These are phyloP conservation scores for Cryptosula pallasiana DNA, from an alignment of 2,888 invertebrate species.

Conservation along the genomic window DNA sequence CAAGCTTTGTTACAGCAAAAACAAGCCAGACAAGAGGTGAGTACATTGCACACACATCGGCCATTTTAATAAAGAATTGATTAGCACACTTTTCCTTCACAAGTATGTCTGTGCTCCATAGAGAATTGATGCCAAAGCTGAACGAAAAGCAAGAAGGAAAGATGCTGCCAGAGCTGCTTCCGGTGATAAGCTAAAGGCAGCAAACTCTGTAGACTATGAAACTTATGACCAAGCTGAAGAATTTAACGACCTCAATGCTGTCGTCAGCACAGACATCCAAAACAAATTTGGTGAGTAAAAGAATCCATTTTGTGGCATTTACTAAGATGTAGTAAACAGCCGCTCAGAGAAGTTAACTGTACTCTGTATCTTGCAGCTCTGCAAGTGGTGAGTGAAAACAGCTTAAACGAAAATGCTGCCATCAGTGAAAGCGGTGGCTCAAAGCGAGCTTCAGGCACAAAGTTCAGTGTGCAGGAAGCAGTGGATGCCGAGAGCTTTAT, in stretches of 20 bases:
- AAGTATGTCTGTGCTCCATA: not conserved
- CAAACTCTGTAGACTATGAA: not conserved
- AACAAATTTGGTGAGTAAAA: not conserved
- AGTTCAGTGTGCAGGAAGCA: not conserved
- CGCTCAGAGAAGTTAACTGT: no score
- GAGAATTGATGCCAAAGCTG: not conserved
- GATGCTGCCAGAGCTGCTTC: not conserved
- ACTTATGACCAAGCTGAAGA: not conserved
- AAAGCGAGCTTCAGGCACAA: not conserved
- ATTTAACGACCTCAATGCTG: not conserved
- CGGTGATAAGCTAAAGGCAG: not conserved
- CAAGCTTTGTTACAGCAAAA: not conserved
- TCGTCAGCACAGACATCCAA: not conserved
- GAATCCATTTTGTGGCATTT: not conserved
- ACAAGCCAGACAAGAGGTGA: not conserved
- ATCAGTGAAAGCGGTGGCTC: not conserved
- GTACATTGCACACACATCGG: no score
- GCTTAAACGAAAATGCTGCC: not conserved
- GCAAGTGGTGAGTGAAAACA: not conserved
- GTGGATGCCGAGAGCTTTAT: not conserved
- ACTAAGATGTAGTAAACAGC: not conserved
- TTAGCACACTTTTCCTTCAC: no score
- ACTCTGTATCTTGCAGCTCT: not conserved
- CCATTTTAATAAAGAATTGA: no score
- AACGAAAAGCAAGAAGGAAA: not conserved